phyloP scores from a whole-genome alignment of 2,888 invertebrate species.

The Philereme vetulata region DNA sequence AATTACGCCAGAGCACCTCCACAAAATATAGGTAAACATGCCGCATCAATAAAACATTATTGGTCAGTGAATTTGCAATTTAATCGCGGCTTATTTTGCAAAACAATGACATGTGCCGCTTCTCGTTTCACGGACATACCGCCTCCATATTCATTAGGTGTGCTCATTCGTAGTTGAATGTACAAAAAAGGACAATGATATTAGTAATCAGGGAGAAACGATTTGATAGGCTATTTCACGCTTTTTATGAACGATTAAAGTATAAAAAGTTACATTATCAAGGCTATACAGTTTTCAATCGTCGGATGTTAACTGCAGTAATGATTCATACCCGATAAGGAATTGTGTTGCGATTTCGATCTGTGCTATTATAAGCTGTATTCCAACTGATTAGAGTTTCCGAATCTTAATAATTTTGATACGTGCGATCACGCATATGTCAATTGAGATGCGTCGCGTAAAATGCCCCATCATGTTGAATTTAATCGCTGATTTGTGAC shows the following conservation, averaged over 20 bases:
- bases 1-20: slow-evolving; percentile 21
- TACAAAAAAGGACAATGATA: slow-evolving; percentile 44
- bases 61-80: slow-evolving; percentile 42
- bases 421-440: slow-evolving; percentile 44
- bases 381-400: background rate
- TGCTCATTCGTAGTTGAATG: slow-evolving; percentile 38
- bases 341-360: slow-evolving; percentile 7
- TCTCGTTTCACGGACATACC: slow-evolving; percentile 32
- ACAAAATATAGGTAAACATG: slow-evolving; percentile 19
- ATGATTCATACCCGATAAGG: slow-evolving; percentile 1
- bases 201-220: slow-evolving; percentile 49
- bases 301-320: slow-evolving; percentile 13
- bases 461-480: slow-evolving; percentile 61
- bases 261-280: slow-evolving; percentile 9
- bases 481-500: slow-evolving; percentile 67
- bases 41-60: slow-evolving; percentile 35
- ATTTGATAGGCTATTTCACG: slow-evolving; percentile 50
- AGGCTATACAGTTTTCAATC: slow-evolving; percentile 17
- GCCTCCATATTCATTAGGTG: slow-evolving; percentile 35
- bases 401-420: slow-evolving; percentile 47
- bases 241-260: slow-evolving; percentile 26
- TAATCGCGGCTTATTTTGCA: slow-evolving; percentile 42
- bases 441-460: slow-evolving; percentile 57
- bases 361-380: slow-evolving; percentile 6
- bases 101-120: slow-evolving; percentile 34